A percentile compares a stretch with the other conserved stretches of the same genome.
phyloP scores from a whole-genome alignment of 2,797 vertebrate genomes.

The Lindbergichthys nudifrons region DNA sequence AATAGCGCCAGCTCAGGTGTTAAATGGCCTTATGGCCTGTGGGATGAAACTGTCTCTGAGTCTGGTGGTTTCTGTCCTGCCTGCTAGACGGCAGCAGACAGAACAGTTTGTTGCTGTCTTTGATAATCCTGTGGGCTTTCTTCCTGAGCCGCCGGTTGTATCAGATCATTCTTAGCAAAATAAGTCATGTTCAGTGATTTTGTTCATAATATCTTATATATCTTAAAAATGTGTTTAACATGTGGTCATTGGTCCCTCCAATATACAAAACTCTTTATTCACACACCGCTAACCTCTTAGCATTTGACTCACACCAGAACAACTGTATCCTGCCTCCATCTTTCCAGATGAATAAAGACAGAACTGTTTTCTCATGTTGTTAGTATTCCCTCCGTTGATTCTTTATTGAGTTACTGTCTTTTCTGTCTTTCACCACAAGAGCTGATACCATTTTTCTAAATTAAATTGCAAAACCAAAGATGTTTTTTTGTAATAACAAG shows the following conservation, averaged over 20 bases:
- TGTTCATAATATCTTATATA: background rate
- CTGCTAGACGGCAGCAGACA: too few species aligned
- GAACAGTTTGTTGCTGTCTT: too few species aligned
- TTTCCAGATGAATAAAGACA: constrained; percentile 16
- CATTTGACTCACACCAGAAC: background rate
- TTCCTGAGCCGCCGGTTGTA: too few species aligned
- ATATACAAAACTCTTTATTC: constrained; percentile 5
- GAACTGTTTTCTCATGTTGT: constrained; percentile 12
- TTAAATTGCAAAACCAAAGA: constrained; percentile 16
- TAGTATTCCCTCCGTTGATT: constrained; percentile 29
- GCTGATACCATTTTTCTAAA: constrained; percentile 10
- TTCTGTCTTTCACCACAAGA: constrained; percentile 5
- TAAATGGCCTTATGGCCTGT: too few species aligned
- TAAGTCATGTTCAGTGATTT: background rate
- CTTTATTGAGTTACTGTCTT: constrained; percentile 19
- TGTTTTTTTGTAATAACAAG: constrained; percentile 14
- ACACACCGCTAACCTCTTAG: background rate
- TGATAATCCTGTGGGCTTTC: too few species aligned
- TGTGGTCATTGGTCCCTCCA: background rate
- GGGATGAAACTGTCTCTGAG: too few species aligned
- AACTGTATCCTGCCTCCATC: background rate
- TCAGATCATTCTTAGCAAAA: background rate
- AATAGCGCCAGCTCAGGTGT: too few species aligned
- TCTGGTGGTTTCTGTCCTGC: too few species aligned
- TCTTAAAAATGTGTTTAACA: constrained; percentile 1